These are phyloP conservation scores for Hymenopus coronatus DNA, from an alignment of 2,888 invertebrate genomes.

Conservation along the genomic window DNA sequence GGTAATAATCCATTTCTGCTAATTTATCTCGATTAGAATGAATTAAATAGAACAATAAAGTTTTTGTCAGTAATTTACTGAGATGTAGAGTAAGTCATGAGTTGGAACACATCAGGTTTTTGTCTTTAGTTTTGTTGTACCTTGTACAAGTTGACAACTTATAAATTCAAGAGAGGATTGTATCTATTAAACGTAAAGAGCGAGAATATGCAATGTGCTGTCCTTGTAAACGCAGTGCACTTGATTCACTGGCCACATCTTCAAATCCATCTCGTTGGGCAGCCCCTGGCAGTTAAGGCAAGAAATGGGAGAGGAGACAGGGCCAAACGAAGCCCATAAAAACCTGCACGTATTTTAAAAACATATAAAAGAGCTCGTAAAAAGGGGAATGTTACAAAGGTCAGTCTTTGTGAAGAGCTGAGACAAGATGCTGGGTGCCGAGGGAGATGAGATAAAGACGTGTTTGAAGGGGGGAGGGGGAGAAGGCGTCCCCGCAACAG, in stretches of 20 bases:
- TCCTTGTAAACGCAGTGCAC: neutral
- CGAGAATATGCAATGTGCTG: neutral
- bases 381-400: neutral
- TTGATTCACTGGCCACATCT: neutral
- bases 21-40: no score
- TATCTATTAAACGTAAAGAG: no score
- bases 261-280: neutral
- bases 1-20: no score
- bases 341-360: constrained; percentile 17
- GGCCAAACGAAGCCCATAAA: neutral
- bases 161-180: no score
- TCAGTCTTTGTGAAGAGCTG: constrained; percentile 4
- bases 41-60: no score
- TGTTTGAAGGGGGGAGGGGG: neutral
- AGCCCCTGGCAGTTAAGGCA: neutral
- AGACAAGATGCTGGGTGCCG: constrained; percentile 11
- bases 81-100: no score
- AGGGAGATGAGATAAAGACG: constrained; percentile 4
- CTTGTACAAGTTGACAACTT: no score
- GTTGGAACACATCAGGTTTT: no score
- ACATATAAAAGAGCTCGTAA: constrained; percentile 15
- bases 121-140: no score
- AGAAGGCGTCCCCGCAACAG: neutral
- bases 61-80: no score
- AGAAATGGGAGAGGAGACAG: neutral